Conservation (phyloP, 2,888 invertebrate species). For the Ectemnius cavifrons region DNA sequence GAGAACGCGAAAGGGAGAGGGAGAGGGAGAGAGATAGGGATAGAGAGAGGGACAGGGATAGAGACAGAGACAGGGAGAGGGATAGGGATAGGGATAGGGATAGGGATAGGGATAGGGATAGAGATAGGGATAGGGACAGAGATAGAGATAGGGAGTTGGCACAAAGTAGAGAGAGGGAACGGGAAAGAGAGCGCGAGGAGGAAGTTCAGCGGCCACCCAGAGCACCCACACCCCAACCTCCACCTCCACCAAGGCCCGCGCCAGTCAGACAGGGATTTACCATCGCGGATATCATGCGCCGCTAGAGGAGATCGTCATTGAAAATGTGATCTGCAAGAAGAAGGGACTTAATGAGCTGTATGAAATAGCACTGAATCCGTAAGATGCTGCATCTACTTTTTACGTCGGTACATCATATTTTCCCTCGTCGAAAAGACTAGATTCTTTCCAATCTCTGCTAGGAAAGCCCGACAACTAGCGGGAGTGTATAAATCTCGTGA, state of each 20-base stretch:
- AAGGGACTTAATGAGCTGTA: neutral
- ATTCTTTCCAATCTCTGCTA: too few relatives aligned
- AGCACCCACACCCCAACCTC: slow-evolving; percentile 77
- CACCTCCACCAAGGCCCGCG: slow-evolving; percentile 82
- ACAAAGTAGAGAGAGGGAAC: slow-evolving; percentile 60
- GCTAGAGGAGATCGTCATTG: slow-evolving; percentile 79
- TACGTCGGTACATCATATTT: neutral
- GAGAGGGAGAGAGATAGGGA: slow-evolving; percentile 59
- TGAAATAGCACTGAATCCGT: neutral
- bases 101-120: slow-evolving; percentile 65
- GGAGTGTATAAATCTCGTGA: too few relatives aligned
- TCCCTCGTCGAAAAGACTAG: too few relatives aligned
- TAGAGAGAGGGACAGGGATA: slow-evolving; percentile 74
- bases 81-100: too few relatives aligned
- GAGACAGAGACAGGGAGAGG: too few relatives aligned
- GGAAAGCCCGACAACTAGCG: too few relatives aligned
- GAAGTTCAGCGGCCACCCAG: slow-evolving; percentile 76
- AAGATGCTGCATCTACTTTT: slow-evolving; percentile 14
- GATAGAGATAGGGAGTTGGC: slow-evolving; percentile 65
- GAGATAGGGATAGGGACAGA: slow-evolving; percentile 67
- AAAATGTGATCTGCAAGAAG: neutral
- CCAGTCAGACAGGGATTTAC: slow-evolving; percentile 89
- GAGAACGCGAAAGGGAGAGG: too few relatives aligned
- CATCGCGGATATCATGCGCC: slow-evolving; percentile 94
- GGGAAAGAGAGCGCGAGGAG: slow-evolving; percentile 68